Percentiles rank a stretch among this genome's conserved stretches.
These are phyloP conservation scores for Macrotrachela quadricornifera DNA, from an alignment of 1,140 invertebrate species.

Conservation along the genomic window DNA sequence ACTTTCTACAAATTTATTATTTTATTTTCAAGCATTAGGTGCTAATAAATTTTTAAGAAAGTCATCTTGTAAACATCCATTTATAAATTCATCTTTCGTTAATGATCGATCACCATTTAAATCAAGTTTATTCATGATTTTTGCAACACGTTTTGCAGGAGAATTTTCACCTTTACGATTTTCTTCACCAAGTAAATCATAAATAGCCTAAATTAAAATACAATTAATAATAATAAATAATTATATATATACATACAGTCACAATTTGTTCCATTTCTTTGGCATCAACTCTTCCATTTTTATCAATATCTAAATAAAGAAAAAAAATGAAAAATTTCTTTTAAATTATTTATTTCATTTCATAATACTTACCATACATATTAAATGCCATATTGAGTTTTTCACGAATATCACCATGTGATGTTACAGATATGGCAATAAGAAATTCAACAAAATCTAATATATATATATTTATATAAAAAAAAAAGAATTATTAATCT, in stretches of 20 bases:
- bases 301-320: slow-evolving; percentile 1
- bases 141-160: slow-evolving; percentile 1
- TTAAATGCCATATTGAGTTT: slow-evolving; percentile 8
- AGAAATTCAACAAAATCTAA: slow-evolving; percentile 9
- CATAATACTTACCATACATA: background rate
- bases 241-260: background rate
- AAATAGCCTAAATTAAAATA: slow-evolving; percentile 7
- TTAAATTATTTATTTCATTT: no score
- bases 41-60: slow-evolving; percentile 5
- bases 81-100: slow-evolving; percentile 7
- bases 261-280: slow-evolving; percentile 9
- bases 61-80: slow-evolving; percentile 9
- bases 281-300: slow-evolving; percentile 6
- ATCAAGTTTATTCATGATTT: slow-evolving; percentile 8
- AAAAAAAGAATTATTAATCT: background rate
- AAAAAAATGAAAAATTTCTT: no score
- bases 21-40: slow-evolving; percentile 3
- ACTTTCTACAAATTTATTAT: no score
- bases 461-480: background rate
- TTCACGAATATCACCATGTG: slow-evolving; percentile 6
- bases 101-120: slow-evolving; percentile 2
- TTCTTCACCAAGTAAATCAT: slow-evolving; percentile 8
- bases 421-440: slow-evolving; percentile 6
- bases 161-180: slow-evolving; percentile 9
- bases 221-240: background rate